A percentile compares a stretch with the other conserved stretches of the same genome.
phyloP scores from a whole-genome alignment of 2,797 vertebrate species.

The Corythornis leucogaster region DNA sequence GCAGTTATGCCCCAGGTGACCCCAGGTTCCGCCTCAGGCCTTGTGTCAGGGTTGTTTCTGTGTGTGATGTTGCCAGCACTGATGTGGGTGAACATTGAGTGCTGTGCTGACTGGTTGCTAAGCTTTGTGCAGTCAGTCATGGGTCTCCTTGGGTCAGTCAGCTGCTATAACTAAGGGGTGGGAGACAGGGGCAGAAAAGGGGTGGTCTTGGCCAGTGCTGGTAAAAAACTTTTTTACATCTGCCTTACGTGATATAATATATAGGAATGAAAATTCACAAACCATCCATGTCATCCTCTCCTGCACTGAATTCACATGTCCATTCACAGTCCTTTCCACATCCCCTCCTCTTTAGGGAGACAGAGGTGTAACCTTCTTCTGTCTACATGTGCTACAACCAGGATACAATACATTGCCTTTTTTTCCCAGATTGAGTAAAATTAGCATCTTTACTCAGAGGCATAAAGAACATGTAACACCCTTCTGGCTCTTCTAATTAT shows the following conservation, averaged over 20 bases:
- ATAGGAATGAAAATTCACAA: not conserved
- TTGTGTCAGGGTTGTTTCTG: fast-evolving
- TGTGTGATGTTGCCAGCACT: fast-evolving
- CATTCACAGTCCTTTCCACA: not conserved
- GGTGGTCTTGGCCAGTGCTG: not conserved
- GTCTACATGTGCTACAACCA: not conserved
- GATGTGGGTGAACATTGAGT: fast-evolving
- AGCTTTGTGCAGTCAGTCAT: not conserved
- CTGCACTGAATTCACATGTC: not conserved
- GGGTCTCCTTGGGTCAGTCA: not conserved
- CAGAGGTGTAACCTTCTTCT: not conserved
- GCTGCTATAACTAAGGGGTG: fast-evolving
- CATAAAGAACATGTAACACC: not conserved
- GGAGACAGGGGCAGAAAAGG: fast-evolving
- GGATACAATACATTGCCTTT: not conserved
- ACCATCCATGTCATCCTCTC: not conserved
- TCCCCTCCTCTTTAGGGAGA: not conserved
- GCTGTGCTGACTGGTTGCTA: not conserved
- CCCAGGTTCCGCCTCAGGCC: not conserved
- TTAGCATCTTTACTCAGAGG: not conserved
- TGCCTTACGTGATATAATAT: not conserved
- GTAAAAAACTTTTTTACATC: not conserved
- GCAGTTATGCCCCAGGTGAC: not conserved
- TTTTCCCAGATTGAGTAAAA: not conserved
- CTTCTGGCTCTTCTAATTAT: not conserved